Evolutionary conservation across 1,140 invertebrate species (phyloP).

Genomic region (Nomia melanderi): DNA sequence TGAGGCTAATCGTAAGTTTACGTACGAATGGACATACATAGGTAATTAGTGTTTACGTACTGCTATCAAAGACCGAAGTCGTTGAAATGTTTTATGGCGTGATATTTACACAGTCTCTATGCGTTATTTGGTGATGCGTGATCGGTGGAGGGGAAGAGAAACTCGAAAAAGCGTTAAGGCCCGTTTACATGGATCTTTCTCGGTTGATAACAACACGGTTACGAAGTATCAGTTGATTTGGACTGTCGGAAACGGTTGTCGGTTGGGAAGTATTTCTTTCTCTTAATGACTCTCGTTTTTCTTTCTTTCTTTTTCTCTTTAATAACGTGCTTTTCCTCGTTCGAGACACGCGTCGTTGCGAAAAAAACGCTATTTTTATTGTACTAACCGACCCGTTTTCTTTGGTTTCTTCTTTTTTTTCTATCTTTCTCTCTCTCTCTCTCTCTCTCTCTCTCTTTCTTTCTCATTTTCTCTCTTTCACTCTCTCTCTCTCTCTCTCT

Average conservation of each 20-base stretch:
- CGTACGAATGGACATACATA: constrained; percentile 16
- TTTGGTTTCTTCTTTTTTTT: not conserved
- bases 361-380: constrained; percentile 19
- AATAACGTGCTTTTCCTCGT: not conserved
- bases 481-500: too few species aligned
- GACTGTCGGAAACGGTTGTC: constrained; percentile 14
- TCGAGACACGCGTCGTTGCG: not conserved
- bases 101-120: constrained; percentile 42
- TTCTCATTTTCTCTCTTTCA: too few species aligned
- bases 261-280: not conserved
- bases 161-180: constrained; percentile 37
- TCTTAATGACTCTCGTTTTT: too few species aligned
- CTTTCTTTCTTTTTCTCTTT: too few species aligned
- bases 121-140: constrained; percentile 4
- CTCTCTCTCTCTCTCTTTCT: too few species aligned
- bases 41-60: not conserved
- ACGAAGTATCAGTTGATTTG: constrained; percentile 16
- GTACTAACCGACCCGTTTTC: constrained; percentile 20
- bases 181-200: constrained; percentile 31
- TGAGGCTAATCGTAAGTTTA: too few species aligned
- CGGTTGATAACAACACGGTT: not conserved
- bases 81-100: not conserved
- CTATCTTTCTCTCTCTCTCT: too few species aligned
- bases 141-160: not conserved
- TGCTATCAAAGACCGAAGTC: not conserved